A percentile compares a stretch with the other conserved stretches of the same genome.
Evolutionary conservation across 2,888 invertebrate genomes (phyloP).

Genomic region (Diarsia dahlii): DNA sequence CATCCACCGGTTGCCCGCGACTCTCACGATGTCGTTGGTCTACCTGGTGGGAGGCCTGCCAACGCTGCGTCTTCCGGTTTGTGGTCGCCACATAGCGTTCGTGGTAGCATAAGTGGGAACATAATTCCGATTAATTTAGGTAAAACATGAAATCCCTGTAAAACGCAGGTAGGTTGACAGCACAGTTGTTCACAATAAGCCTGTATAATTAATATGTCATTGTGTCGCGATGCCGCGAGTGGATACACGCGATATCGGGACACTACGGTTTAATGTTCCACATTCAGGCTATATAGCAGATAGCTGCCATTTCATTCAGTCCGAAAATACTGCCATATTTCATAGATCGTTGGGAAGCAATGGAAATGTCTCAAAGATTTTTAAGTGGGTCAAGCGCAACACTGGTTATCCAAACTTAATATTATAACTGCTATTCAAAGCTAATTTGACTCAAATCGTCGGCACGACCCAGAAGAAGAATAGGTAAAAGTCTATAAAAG

Average conservation of each 20-base stretch:
- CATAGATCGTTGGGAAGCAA: not conserved
- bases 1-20: no score
- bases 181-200: conserved; percentile 36
- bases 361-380: not conserved
- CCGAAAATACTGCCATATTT: conserved; percentile 1
- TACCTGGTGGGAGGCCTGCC: no score
- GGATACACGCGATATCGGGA: conserved; percentile 32
- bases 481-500: not conserved
- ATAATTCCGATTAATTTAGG: no score
- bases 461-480: not conserved
- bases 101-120: no score
- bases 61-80: no score
- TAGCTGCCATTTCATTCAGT: conserved; percentile 18
- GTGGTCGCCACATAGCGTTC: no score
- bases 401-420: no score
- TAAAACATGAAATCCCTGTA: not conserved
- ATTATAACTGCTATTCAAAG: no score
- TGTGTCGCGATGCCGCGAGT: conserved; percentile 33
- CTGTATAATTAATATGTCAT: conserved; percentile 44
- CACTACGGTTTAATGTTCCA: conserved; percentile 27
- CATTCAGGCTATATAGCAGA: not conserved
- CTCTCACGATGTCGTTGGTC: no score
- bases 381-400: not conserved
- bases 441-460: not conserved
- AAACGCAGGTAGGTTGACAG: not conserved